These are phyloP conservation scores for Melanocharis versteri DNA, from an alignment of 2,113 vertebrate genomes.

Conservation along the genomic window DNA sequence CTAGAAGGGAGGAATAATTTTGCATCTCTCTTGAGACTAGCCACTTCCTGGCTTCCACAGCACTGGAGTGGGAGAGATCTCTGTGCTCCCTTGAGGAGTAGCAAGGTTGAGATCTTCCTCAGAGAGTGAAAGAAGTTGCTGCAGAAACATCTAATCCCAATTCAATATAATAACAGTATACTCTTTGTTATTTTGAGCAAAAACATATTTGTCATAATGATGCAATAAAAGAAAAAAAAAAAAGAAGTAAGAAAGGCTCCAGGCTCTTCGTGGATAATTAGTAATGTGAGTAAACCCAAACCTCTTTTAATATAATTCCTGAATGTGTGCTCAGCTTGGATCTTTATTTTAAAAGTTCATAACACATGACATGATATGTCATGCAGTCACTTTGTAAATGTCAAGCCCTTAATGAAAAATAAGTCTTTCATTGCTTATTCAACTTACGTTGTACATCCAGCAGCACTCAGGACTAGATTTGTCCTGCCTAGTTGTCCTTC, in stretches of 20 bases:
- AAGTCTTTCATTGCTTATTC: not conserved
- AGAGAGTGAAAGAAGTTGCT: not conserved
- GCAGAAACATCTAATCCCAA: not conserved
- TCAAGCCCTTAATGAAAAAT: not conserved
- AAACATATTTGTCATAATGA: not conserved
- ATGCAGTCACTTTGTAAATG: conserved; percentile 3
- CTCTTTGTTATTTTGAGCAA: not conserved
- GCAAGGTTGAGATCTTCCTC: not conserved
- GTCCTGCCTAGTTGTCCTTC: not conserved
- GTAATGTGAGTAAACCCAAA: not conserved
- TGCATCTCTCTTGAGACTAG: not conserved
- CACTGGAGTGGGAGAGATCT: not conserved
- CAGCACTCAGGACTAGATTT: not conserved
- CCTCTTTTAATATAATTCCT: not conserved
- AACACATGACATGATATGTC: not conserved
- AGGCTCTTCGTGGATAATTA: not conserved
- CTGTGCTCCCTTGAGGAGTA: not conserved
- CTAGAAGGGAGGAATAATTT: not conserved
- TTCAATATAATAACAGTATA: not conserved
- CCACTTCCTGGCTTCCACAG: not conserved
- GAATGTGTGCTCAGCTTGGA: not conserved
- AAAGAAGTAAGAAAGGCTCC: not conserved
- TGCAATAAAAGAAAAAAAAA: not conserved
- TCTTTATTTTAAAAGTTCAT: conserved; percentile 15
- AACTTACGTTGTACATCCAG: not conserved